Base-by-base conservation (phyloP, 1,140 invertebrate species). In the Drosophila guanche region DNA sequence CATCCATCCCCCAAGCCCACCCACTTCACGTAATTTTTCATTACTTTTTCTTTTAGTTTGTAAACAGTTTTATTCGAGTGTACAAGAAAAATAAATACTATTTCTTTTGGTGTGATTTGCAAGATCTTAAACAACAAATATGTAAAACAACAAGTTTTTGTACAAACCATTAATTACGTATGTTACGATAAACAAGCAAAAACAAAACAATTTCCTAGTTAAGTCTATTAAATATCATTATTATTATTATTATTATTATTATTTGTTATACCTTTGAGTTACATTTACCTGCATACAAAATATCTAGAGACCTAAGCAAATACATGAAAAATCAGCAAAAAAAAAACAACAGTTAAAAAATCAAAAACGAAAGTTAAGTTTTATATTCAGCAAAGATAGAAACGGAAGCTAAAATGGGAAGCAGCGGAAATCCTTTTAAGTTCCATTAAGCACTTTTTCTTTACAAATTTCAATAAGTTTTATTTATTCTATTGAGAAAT, bases 71-170 rank as follows among this genome's bases (percentile, higher is more conserved):
- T 77, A 52, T 73, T 72, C 29, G 48, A 67, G 75, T 71, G 67
- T 47, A 68, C 65, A 23, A 67, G 50, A 67, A 68, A 52, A 68
- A 66, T 37, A 37, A 37, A 12, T 37, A 65, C 54, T 63, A 84
- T 74, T 68, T 79, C 74, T 76, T 78, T 88, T 86, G 77, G 77
- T 88, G 83, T 86, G 81, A 86, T 86, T 78, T 86, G 77, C 69
- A 78, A 86, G 81, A 86, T 86, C 81, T 86, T 86, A 78, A 80
- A 86, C 20, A 73, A 66, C 50, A 40, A 62, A 73, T 43, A 43
- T 37, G n/a, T 45, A 62, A 47, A 73, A 67, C 59, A 27, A 55
- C 54, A 74, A 55, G 43, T 33, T 75, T 58, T 58, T 68, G 22
- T 29, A 47, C 67, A 47, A 68, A 33, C 25, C 53, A 66, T 50